These are phyloP conservation scores for Limosa lapponica DNA, from an alignment of 2,797 vertebrate genomes.

Conservation along the genomic window DNA sequence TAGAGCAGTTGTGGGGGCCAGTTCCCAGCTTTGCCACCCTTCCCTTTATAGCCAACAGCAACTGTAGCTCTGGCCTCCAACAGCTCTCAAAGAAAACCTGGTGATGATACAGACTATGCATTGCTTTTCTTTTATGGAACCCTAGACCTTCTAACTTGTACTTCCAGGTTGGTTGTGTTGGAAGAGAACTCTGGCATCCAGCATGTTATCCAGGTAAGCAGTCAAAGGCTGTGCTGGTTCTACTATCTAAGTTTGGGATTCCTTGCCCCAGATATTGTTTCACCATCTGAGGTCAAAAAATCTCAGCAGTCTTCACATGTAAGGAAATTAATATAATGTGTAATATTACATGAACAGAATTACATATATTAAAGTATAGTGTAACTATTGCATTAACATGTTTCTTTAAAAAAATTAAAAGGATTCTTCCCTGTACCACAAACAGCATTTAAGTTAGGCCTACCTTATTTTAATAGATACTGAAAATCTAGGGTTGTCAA, in stretches of 20 bases:
- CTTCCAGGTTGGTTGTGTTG: not conserved
- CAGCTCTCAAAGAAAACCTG: not conserved
- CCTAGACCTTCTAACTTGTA: not conserved
- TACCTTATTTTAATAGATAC: slow-evolving; percentile 97
- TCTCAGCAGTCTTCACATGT: not conserved
- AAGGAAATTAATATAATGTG: not conserved
- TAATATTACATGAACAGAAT: not conserved
- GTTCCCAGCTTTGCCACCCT: not conserved
- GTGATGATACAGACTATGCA: not conserved
- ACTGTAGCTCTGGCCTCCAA: not conserved
- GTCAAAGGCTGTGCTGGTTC: not conserved
- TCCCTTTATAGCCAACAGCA: not conserved
- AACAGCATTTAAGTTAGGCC: not conserved
- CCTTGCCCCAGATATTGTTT: not conserved
- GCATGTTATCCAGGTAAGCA: not conserved
- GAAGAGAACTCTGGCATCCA: not conserved
- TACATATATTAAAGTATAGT: not conserved
- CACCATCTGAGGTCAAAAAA: not conserved
- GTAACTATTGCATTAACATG: not conserved
- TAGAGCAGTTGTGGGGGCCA: not conserved
- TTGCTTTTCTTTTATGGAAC: not conserved
- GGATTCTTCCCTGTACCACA: not conserved
- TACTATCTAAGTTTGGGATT: not conserved
- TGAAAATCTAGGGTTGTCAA: slow-evolving; percentile 88
- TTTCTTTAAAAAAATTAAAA: not conserved